Base-by-base conservation (phyloP, 2,888 invertebrate species). In the Pteria penguin region DNA sequence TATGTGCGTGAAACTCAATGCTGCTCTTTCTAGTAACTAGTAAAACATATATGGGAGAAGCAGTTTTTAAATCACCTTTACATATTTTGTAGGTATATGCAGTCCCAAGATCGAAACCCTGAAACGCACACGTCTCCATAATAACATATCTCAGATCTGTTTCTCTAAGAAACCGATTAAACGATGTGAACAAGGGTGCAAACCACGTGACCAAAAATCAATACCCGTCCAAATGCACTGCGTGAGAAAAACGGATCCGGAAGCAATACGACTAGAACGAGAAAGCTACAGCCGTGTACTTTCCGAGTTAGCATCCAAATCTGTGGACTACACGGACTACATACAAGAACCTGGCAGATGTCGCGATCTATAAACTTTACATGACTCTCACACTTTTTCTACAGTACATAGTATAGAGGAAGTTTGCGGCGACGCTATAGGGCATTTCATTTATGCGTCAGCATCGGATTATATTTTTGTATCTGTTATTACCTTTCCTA, bases 131-230 rank as follows among this genome's bases (percentile, higher is more conserved):
- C 54, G 69, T 26, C 58, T 58, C 1, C 18, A 65, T 4, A 60
- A 55, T 5, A 27, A 27, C 1, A 26, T 65, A 58, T 36, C 61
- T 24, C 63, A 76, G 31, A 69, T 79, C 1, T 84, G 84, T 61
- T 82, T 83, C 74, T 84, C 84, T 18, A 74, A 31, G 18, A 36
- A 57, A 18, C 82, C 83, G 2, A 76, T 84, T 31, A 80, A 67
- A 62, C 69, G 66, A 62, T 84, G 84, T 68, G 75, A 78, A 55
- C 52, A 76, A 14, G 45, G 57, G 4, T 80, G 77, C 24, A 36
- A 32, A 54, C 75, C 79, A 36, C 55, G 73, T 14, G 67, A 63
- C 5, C 72, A 54, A 24, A 75, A 63, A 27, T 55, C 60, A 4
- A 69, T 57, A 18, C 62, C 58, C 4, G 78, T 83, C 5, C 26